Evolutionary conservation across 1,140 invertebrate species (phyloP).

Genomic region (Bombyx mori): DNA sequence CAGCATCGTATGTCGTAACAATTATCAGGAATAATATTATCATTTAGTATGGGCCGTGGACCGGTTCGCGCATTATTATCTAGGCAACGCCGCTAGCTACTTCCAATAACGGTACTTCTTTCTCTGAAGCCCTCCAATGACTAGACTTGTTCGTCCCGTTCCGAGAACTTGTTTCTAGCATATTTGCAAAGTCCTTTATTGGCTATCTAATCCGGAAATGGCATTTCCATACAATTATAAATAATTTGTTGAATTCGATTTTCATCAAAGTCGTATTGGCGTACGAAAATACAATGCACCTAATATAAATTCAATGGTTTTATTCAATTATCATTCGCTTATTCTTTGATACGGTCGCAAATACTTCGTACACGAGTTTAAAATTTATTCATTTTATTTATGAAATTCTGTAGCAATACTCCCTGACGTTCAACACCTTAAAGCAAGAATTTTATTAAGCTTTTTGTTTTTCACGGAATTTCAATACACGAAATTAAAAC

Average conservation of each 20-base stretch:
- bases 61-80: constrained; percentile 47
- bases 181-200: constrained; percentile 25
- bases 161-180: constrained; percentile 32
- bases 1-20: constrained; percentile 23
- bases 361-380: too few species aligned
- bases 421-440: neutral
- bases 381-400: too few species aligned
- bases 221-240: constrained; percentile 14
- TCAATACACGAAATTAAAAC: constrained; percentile 4
- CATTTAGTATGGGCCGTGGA: constrained; percentile 26
- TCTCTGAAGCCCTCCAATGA: constrained; percentile 28
- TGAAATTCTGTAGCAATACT: too few species aligned
- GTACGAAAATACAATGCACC: neutral
- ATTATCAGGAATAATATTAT: constrained; percentile 24
- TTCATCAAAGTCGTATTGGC: too few species aligned
- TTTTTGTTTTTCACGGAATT: constrained; percentile 10
- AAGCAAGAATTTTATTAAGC: constrained; percentile 18
- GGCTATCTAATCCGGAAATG: constrained; percentile 28
- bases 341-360: constrained; percentile 21
- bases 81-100: constrained; percentile 38
- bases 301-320: neutral
- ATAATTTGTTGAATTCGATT: too few species aligned
- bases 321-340: constrained; percentile 30
- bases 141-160: constrained; percentile 29
- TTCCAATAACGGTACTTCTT: constrained; percentile 40